Evolutionary conservation across 1,140 invertebrate species (phyloP), one percentile per base, ranked within the genome.

Genomic region (Contarinia nasturtii): DNA sequence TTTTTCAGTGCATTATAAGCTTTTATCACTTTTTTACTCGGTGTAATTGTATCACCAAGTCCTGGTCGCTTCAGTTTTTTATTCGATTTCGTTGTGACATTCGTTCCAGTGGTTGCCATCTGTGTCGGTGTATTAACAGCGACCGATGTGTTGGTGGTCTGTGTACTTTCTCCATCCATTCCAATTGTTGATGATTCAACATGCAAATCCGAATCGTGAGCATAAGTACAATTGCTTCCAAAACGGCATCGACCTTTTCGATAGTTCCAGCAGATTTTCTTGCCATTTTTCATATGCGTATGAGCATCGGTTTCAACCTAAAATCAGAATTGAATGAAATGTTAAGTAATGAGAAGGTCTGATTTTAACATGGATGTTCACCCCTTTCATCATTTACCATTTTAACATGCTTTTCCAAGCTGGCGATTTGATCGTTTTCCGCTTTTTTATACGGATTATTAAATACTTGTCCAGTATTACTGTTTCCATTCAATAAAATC

Each of bases 211-310:
- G 86, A 83, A 56, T 91, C 87, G 66, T 95, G 91, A 2, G 86
- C 86, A 68, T 81, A 95, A 48, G 83, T 86, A 59, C 91, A 95
- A 51, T 87, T 90, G 54, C 87, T 85, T 5, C 89, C 89, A 68
- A 90, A 91, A 33, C 83, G 72, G 60, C 91, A 95, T 17, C 80
- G 71, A 7, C 90, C 89, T 65, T 89, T 91, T 19, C 83, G 72
- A 61, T 89, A 90, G 67, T 91, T 93, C 82, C 85, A 93, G 60
- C 91, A 95, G 34, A 93, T 82, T 64, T 88, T 87, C 54, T 80
- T 82, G 0, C 86, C 86, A 63, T 90, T 84, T 45, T 88, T 86
- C 62, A 79, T 74, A 56, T 77, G 74, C 1, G 74, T 72, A 56
- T 80, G 75, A 45, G 80, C 73, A 67, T 79, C 67, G 66, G 76